Base-by-base conservation (phyloP, 2,113 vertebrate genomes). In the Ailurus styani region DNA sequence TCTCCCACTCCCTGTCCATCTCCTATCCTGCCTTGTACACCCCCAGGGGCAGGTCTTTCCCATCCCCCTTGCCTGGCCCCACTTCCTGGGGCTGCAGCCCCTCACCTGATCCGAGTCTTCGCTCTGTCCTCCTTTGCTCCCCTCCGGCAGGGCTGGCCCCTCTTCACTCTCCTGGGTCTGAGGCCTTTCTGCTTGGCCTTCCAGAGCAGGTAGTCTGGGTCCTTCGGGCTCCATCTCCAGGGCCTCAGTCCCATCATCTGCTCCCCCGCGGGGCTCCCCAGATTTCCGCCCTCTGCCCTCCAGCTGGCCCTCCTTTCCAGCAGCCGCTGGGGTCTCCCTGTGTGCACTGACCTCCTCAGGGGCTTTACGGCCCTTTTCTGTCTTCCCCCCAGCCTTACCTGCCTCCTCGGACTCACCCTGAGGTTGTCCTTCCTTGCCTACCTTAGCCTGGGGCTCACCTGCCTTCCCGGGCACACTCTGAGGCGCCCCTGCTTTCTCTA, bases 41-140 rank as follows among this genome's bases (percentile, higher is more conserved):
- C 50, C n/a, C 50, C 23, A 1, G 7, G n/a, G 8, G 5, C 52
- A 64, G 25, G 34, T 4, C 55, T 1, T 66, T 42, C 45, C 83
- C 2, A 3, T 1, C 60, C 13, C 0, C n/a, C 42, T 45, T 23
- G 4, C 9, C 9, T 29, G 7, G 23, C 40, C 87, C 45, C 64
- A 0, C 4, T 10, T 25, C 8, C 18, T 3, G 0, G 7, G 68
- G 18, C 55, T 0, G 5, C 2, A 29, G 73, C 31, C 50, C 23
- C 0, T 98, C 98, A 99, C 99, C 99, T 99, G 98, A 34, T 97
- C 92, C 1, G 75, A 66, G 20, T 78, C 95, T 5, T 3, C 2
- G 6, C 93, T 95, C 55, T 73, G 83, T 23, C 50, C 91, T 1
- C 5, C 29, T 45, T 52, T 12, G 34, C 66, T 82, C 8, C 1